Conservation (phyloP, 2,797 vertebrate genomes). For the Peromyscus nudipes region DNA sequence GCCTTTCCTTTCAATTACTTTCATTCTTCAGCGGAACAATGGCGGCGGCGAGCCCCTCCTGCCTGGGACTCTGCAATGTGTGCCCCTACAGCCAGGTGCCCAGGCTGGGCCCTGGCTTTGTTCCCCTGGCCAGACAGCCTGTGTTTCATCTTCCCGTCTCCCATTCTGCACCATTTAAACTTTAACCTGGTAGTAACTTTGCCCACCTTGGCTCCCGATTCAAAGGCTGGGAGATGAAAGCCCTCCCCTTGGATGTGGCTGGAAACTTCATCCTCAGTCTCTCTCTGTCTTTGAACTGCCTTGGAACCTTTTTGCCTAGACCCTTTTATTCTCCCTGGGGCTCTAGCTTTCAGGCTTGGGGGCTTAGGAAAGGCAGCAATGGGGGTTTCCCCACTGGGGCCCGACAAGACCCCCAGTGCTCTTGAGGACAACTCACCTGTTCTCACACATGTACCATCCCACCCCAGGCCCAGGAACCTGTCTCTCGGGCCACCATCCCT, state of each 20-base stretch:
- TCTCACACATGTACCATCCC: too few relatives aligned
- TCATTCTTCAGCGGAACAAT: slow-evolving; percentile 91
- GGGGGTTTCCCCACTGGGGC: slow-evolving; percentile 79
- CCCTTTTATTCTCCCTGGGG: slow-evolving; percentile 89
- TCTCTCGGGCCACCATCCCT: background rate
- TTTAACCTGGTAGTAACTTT: slow-evolving; percentile 93
- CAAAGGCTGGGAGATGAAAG: slow-evolving; percentile 91
- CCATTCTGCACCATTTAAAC: slow-evolving; percentile 92
- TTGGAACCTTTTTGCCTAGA: slow-evolving; percentile 88
- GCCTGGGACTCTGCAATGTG: slow-evolving; percentile 88
- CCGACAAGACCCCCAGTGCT: background rate
- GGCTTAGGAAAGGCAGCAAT: slow-evolving; percentile 85
- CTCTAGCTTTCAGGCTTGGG: slow-evolving; percentile 86
- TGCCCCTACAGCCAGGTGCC: slow-evolving; percentile 89
- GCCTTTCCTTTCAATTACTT: slow-evolving; percentile 92
- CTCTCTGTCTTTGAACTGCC: slow-evolving; percentile 90
- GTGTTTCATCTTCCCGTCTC: slow-evolving; percentile 89
- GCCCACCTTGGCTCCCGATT: slow-evolving; percentile 90
- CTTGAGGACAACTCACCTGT: background rate
- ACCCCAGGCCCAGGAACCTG: background rate
- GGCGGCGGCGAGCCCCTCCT: slow-evolving; percentile 86
- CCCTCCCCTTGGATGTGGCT: slow-evolving; percentile 89
- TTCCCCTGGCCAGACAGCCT: slow-evolving; percentile 89
- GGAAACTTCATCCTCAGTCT: slow-evolving; percentile 90
- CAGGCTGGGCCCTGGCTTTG: slow-evolving; percentile 90